Evolutionary conservation across 2,113 vertebrate genomes (phyloP).

Genomic region (Urocitellus parryii): DNA sequence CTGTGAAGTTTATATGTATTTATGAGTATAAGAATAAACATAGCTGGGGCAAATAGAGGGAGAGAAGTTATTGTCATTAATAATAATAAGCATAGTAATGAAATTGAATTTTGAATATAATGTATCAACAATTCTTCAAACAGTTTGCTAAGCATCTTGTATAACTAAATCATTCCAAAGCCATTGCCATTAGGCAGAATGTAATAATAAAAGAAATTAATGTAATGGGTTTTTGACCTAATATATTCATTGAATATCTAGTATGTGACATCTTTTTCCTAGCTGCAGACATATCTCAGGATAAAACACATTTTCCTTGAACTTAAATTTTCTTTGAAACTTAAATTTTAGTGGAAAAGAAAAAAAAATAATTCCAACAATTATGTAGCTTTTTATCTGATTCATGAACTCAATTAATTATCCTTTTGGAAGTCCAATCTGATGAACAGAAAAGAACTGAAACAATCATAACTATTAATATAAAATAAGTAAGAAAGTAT

Average conservation of each 20-base stretch:
- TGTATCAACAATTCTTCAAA: background rate
- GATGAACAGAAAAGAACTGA: background rate
- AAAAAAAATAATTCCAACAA: background rate
- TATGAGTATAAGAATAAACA: background rate
- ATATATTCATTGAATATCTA: background rate
- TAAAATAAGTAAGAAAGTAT: background rate
- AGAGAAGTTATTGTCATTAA: background rate
- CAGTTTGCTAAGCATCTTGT: background rate
- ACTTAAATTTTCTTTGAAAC: background rate
- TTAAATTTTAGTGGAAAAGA: background rate
- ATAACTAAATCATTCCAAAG: background rate
- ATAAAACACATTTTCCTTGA: background rate
- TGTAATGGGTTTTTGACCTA: background rate
- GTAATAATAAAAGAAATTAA: background rate
- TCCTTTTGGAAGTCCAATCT: background rate
- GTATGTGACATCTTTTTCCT: background rate
- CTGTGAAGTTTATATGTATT: background rate
- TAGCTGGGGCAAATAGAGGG: background rate
- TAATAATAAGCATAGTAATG: background rate
- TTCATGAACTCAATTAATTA: background rate
- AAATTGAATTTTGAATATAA: background rate
- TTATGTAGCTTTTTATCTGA: background rate
- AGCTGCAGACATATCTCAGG: background rate
- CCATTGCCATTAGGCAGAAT: background rate
- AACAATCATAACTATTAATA: background rate